A percentile compares a stretch with the other conserved stretches of the same genome.
These are phyloP conservation scores for Paralichthys olivaceus DNA, from an alignment of 2,113 vertebrate genomes.

Conservation along the genomic window DNA sequence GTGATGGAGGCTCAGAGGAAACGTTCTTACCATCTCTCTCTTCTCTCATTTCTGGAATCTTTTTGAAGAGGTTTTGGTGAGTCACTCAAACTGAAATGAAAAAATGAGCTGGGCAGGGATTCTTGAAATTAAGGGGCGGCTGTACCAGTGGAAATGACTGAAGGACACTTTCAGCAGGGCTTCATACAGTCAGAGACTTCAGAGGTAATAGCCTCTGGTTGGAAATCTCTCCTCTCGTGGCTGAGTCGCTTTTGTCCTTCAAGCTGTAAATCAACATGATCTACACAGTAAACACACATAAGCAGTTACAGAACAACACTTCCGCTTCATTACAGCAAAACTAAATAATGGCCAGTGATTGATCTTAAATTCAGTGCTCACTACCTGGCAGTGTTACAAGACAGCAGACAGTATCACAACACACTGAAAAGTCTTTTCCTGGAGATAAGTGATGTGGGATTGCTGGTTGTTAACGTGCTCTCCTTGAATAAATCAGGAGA, in stretches of 20 bases:
- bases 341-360: not conserved
- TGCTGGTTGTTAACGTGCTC: not conserved
- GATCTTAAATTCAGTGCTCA: not conserved
- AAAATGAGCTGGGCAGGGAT: not conserved
- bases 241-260: not conserved
- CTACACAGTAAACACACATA: slow-evolving; percentile 20
- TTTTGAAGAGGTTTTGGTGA: not conserved
- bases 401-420: not conserved
- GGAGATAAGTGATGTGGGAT: no score
- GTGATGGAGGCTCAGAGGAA: not conserved
- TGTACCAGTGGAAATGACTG: not conserved
- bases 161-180: not conserved
- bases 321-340: not conserved
- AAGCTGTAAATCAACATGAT: slow-evolving; percentile 16
- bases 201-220: not conserved
- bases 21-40: not conserved
- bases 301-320: slow-evolving; percentile 13
- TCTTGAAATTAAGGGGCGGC: not conserved
- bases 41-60: not conserved
- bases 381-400: not conserved
- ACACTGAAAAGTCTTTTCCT: not conserved
- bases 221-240: not conserved
- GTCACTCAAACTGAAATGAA: not conserved
- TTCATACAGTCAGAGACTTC: not conserved
- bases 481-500: not conserved